Base-by-base conservation (phyloP, 2,888 invertebrate genomes). In the Toxonevra muliebris region DNA sequence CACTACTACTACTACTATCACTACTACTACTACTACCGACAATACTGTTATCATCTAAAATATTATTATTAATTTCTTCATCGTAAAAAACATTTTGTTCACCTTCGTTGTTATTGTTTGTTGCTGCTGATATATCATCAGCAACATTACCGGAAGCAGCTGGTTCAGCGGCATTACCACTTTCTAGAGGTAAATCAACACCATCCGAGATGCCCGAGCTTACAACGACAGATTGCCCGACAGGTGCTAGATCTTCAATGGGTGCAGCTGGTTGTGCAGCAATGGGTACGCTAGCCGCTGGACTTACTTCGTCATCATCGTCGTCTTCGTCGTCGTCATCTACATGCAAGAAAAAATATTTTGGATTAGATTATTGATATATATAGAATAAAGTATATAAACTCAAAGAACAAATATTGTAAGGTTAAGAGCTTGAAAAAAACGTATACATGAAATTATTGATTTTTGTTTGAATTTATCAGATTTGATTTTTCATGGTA, bases 271-370 rank as follows among this genome's bases (percentile, higher is more conserved):
- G 87, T 59, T 87, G 86, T 17, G 87, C 87, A 11, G 86, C 86
- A 19, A 86, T 86, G 30, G 89, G 87, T 50, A 72, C 74, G 66
- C 75, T 79, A 61, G 78, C 79, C 48, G 76, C 89, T 59, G 88
- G 87, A 11, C 87, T 87, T 61, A 87, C 87, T 60, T 89, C 89
- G 68, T 86, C 86, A 71, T 84, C 83, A 68, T 89, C 89, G 66
- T 91, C 91, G 40, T 82, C 82, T 60, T 91, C 89, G 67, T 88
- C 89, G 65, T 89, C 89, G 68, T 88, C 89, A 73, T 89, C 89
- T 71, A 86, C 85, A 63, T 30, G 30, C 30, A 30, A 30, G 7
- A 30, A 7, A 30, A 30, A 30, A 30, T 30, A 30, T 2, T 4
- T 30, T 30, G 7, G 30, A 30, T 30, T 30, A 30, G 30, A 30